Base-by-base conservation (phyloP, 92 coral and sea anemone genomes). In the Phymanthus crucifer region DNA sequence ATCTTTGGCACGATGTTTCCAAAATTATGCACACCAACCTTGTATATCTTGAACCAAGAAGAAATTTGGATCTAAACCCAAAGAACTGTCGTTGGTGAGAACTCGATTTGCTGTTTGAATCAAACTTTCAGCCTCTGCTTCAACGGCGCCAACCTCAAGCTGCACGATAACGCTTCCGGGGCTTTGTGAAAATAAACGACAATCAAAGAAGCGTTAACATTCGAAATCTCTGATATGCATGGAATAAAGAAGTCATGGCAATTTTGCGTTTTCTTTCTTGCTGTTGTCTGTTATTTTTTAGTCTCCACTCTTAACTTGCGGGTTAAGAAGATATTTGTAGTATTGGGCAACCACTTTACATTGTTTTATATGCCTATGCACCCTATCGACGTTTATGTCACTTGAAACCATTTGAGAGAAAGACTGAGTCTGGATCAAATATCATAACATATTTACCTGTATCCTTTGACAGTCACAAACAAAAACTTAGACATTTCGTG, bases 151-250 rank as follows among this genome's bases (percentile, higher is more conserved):
- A 66, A 89, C 87, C 52, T 85, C 87, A 43, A 89, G 66, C 50
- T 85, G 90, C 8, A 85, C 87, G 13, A 89, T 89, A 36, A 89
- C 75, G 54, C 92, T 89, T n/a, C 92, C 92, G 77, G 92, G 92
- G 32, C 92, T 89, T 79, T 46, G 46, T 10, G 23, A 38, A 36
- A 26, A 37, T 14, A 23, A 72, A 40, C 17, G 14, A 38, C n/a
- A 32, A 54, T 17, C 50, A 45, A 31, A 16, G 6, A 61, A 66
- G 27, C 47, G 32, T 33, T 38, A 37, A 16, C 17, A 70, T 34
- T 13, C 18, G 18, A 50, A 50, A 50, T 1, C n/a, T 8, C n/a
- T 18, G 11, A 43, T 43, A 43, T n/a, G n/a, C n/a, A n/a, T n/a
- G n/a, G n/a, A n/a, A n/a, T n/a, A n/a, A n/a, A n/a, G 45, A 38